phyloP scores from a whole-genome alignment of 2,888 invertebrate genomes.

The Coleophora flavipennella region DNA sequence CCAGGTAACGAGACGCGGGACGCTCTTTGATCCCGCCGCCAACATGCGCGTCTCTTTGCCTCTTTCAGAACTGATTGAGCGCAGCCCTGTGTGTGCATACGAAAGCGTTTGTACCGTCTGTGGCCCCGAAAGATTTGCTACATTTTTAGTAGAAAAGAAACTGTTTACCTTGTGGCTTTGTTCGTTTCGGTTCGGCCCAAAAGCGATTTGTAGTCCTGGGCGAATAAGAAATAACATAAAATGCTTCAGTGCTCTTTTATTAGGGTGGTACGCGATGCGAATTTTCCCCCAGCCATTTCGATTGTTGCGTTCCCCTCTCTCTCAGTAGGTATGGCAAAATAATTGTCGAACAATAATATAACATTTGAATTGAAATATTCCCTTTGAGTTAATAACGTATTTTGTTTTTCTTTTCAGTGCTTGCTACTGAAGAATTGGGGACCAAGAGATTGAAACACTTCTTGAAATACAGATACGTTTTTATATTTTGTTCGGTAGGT shows the following conservation, averaged over 20 bases:
- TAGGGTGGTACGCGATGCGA: background rate
- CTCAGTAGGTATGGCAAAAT: no score
- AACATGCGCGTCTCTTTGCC: conserved; percentile 42
- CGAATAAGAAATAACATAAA: conserved; percentile 2
- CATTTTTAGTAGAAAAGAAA: conserved; percentile 41
- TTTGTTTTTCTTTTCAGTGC: no score
- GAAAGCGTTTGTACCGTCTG: conserved; percentile 39
- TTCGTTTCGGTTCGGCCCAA: conserved; percentile 17
- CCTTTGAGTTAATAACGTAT: no score
- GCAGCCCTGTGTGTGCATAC: conserved; percentile 61
- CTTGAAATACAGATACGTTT: no score
- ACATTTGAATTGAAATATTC: no score
- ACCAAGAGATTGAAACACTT: no score
- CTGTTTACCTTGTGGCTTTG: conserved; percentile 22
- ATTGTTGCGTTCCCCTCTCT: no score
- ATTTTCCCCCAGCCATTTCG: no score
- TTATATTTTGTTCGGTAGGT: no score
- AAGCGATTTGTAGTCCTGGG: background rate
- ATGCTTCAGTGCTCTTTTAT: background rate
- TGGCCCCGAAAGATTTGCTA: conserved; percentile 32
- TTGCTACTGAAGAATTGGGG: no score
- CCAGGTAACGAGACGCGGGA: conserved; percentile 8
- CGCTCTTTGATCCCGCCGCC: conserved; percentile 48
- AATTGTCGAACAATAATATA: no score
- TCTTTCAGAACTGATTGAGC: conserved; percentile 68